Percentiles rank a stretch among this genome's conserved stretches.
These are phyloP conservation scores for Cerceris rybyensis DNA, from an alignment of 2,888 invertebrate species.

Conservation along the genomic window DNA sequence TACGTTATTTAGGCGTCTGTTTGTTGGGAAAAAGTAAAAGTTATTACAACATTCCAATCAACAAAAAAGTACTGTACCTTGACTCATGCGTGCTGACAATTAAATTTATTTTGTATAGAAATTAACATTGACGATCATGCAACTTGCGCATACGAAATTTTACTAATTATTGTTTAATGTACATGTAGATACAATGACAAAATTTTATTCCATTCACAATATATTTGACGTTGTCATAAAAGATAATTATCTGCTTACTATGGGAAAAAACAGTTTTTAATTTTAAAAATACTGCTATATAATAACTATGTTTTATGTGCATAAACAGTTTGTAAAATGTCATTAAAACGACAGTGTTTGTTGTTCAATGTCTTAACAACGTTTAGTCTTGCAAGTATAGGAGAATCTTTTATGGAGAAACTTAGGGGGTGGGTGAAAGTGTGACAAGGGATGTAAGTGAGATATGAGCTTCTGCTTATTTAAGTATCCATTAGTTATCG, in stretches of 20 bases:
- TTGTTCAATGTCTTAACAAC: slow-evolving; percentile 32
- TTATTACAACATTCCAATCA: slow-evolving; percentile 33
- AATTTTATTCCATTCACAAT: no score
- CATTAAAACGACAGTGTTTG: slow-evolving; percentile 15
- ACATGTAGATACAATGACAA: no score
- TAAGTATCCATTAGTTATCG: slow-evolving; percentile 41
- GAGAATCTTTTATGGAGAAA: slow-evolving; percentile 66
- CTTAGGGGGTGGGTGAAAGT: slow-evolving; percentile 79
- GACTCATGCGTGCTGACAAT: slow-evolving; percentile 53
- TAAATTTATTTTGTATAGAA: slow-evolving; percentile 32
- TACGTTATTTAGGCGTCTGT: slow-evolving; percentile 54
- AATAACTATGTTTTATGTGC: slow-evolving; percentile 14
- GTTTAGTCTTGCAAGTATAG: slow-evolving; percentile 45
- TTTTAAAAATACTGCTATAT: slow-evolving; percentile 20
- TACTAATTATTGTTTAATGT: not conserved
- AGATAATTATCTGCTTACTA: no score
- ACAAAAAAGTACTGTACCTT: slow-evolving; percentile 40
- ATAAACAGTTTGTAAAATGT: slow-evolving; percentile 29
- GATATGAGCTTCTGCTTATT: slow-evolving; percentile 54
- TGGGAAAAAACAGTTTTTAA: no score
- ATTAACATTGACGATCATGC: slow-evolving; percentile 36
- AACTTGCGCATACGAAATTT: slow-evolving; percentile 32
- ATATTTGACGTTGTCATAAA: no score
- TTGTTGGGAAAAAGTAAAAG: slow-evolving; percentile 56
- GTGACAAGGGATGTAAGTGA: slow-evolving; percentile 80